Base-by-base conservation (phyloP, 1,140 invertebrate genomes). In the Polyergus mexicanus region DNA sequence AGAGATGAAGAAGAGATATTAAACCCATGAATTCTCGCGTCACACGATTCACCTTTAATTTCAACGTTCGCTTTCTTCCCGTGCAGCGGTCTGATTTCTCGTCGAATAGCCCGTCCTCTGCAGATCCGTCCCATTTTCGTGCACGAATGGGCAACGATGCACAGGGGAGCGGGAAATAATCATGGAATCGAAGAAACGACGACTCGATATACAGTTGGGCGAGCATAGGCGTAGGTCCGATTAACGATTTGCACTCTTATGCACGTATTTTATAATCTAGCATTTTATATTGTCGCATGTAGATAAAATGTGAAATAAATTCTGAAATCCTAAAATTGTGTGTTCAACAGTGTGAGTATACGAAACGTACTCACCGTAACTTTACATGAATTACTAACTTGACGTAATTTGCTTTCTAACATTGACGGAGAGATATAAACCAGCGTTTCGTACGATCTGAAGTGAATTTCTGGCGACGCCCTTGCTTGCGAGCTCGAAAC, bases 11-110 rank as follows among this genome's bases (percentile, higher is more conserved):
- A 38, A 11, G 2, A 72, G 56, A 85, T 85, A 85, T 87, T 78
- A 87, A 84, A 88, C 77, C 71, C 80, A 65, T 85, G 78, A 87
- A 77, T 84, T 87, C 65, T 47, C 13, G 6, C 35, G 54, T 56
- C 32, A 0, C 32, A 0, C 54, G 3, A 28, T 66, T 25, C n/a
- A 22, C 63, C 60, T 28, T 63, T 44, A 35, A 80, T 56, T 56
- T 80, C 68, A 47, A 54, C 56, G n/a, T 41, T 41, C n/a, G 51
- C 83, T 44, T 86, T 74, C 35, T 75, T 75, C n/a, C 22, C 47
- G 16, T 8, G 19, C 56, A 77, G 51, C 74, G 47, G 32, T 58
- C 65, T 32, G 28, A 80, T 87, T 51, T 62, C 56, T 22, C 71
- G 38, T 56, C 68, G 41, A 86, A 86, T 62, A 10, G 19, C 38